Percentiles rank a stretch among this genome's conserved stretches.
Evolutionary conservation across 2,888 invertebrate species (phyloP).

Genomic region (Clivina fossor): DNA sequence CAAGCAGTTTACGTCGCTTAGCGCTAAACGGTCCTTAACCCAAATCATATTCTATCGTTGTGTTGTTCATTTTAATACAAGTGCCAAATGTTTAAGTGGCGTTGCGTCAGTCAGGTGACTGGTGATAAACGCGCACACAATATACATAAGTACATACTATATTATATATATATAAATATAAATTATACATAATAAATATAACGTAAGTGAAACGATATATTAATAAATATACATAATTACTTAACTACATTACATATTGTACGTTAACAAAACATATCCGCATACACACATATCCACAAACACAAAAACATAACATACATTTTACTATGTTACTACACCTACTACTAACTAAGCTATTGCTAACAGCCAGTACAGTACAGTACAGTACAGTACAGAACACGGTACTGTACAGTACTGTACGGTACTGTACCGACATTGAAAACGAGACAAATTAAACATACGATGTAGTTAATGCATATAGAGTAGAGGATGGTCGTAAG

Average conservation of each 20-base stretch:
- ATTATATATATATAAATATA: constrained; percentile 25
- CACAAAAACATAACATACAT: background rate
- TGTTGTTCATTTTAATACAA: constrained; percentile 33
- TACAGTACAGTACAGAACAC: constrained; percentile 12
- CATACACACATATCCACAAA: constrained; percentile 20
- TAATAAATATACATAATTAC: constrained; percentile 22
- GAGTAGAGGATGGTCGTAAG: constrained; percentile 32
- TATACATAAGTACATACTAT: constrained; percentile 28
- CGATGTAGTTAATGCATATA: constrained; percentile 33
- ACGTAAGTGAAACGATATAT: constrained; percentile 24
- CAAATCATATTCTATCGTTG: constrained; percentile 24
- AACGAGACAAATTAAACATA: constrained; percentile 31
- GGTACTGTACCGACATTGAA: constrained; percentile 24
- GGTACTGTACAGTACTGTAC: constrained; percentile 5
- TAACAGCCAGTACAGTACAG: background rate
- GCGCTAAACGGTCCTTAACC: background rate
- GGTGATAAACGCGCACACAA: constrained; percentile 16
- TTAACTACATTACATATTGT: constrained; percentile 27
- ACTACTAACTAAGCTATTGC: constrained; percentile 2
- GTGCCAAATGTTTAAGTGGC: constrained; percentile 33
- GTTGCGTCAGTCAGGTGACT: constrained; percentile 4
- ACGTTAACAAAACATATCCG: constrained; percentile 26
- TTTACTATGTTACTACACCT: background rate
- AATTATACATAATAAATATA: constrained; percentile 18
- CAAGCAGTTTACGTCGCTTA: background rate